Percentiles rank a stretch among this genome's conserved stretches.
These are phyloP conservation scores for Panurus biarmicus DNA, from an alignment of 2,113 vertebrate genomes.

Conservation along the genomic window DNA sequence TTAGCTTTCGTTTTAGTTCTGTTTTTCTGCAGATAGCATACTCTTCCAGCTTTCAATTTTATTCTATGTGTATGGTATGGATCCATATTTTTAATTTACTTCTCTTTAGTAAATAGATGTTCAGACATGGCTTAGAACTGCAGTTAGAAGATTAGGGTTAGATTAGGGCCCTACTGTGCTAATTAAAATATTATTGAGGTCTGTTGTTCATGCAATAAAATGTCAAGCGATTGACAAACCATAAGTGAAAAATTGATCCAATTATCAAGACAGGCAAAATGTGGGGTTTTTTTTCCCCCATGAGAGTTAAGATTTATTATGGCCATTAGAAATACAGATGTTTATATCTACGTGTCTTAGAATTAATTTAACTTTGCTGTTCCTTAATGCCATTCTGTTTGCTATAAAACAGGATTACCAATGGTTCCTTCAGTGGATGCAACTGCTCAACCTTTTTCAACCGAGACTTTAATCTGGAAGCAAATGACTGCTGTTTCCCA, in stretches of 20 bases:
- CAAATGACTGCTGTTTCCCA: not conserved
- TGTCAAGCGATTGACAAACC: slow-evolving; percentile 61
- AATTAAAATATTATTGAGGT: slow-evolving; percentile 68
- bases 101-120: slow-evolving; percentile 61
- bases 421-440: slow-evolving; percentile 23
- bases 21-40: not conserved
- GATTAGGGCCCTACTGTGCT: slow-evolving; percentile 42
- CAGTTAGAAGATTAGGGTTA: slow-evolving; percentile 54
- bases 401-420: slow-evolving; percentile 20
- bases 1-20: not conserved
- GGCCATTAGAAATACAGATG: slow-evolving; percentile 68
- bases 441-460: not conserved
- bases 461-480: not conserved
- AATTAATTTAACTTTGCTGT: slow-evolving; percentile 61
- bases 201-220: slow-evolving; percentile 63
- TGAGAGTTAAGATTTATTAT: slow-evolving; percentile 60
- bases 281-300: not conserved
- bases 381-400: slow-evolving; percentile 28
- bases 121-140: slow-evolving; percentile 48
- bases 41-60: not conserved
- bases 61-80: not conserved
- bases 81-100: slow-evolving; percentile 71
- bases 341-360: slow-evolving; percentile 58
- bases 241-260: slow-evolving; percentile 72
- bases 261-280: slow-evolving; percentile 60